A percentile compares a stretch with the other conserved stretches of the same genome.
Evolutionary conservation across 1,140 invertebrate species (phyloP).

Genomic region (Neelides sp.): DNA sequence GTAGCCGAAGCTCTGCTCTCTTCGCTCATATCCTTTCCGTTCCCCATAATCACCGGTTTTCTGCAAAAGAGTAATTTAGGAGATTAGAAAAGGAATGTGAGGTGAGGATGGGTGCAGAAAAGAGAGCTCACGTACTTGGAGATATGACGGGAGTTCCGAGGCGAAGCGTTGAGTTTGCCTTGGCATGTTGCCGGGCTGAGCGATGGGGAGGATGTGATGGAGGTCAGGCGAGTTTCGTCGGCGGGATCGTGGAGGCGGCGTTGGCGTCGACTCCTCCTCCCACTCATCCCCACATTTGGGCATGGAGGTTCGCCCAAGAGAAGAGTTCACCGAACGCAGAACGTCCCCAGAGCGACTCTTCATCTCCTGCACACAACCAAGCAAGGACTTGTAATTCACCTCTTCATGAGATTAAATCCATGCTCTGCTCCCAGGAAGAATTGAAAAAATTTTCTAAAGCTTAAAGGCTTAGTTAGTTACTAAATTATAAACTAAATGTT

Average conservation of each 20-base stretch:
- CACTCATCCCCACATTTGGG: slow-evolving; percentile 29
- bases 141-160: slow-evolving; percentile 33
- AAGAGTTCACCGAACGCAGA: slow-evolving; percentile 29
- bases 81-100: not conserved
- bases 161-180: slow-evolving; percentile 27
- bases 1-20: slow-evolving; percentile 30
- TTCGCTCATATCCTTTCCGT: slow-evolving; percentile 27
- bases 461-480: too few species aligned
- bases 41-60: slow-evolving; percentile 26
- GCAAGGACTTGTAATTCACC: slow-evolving; percentile 14
- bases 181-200: slow-evolving; percentile 22
- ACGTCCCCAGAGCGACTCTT: slow-evolving; percentile 27
- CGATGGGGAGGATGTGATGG: slow-evolving; percentile 33
- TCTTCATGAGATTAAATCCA: too few species aligned
- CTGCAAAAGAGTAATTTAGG: slow-evolving; percentile 16
- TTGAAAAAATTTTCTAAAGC: too few species aligned
- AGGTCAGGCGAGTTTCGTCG: slow-evolving; percentile 36
- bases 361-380: slow-evolving; percentile 19
- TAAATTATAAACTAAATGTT: too few species aligned
- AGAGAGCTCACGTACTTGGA: slow-evolving; percentile 28
- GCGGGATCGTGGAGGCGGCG: slow-evolving; percentile 24
- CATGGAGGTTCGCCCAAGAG: slow-evolving; percentile 24
- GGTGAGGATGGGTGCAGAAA: slow-evolving; percentile 2
- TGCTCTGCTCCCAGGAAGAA: too few species aligned
- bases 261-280: slow-evolving; percentile 28